Base-by-base conservation (phyloP, 1,140 invertebrate species). In the Halictus rubicundus region DNA sequence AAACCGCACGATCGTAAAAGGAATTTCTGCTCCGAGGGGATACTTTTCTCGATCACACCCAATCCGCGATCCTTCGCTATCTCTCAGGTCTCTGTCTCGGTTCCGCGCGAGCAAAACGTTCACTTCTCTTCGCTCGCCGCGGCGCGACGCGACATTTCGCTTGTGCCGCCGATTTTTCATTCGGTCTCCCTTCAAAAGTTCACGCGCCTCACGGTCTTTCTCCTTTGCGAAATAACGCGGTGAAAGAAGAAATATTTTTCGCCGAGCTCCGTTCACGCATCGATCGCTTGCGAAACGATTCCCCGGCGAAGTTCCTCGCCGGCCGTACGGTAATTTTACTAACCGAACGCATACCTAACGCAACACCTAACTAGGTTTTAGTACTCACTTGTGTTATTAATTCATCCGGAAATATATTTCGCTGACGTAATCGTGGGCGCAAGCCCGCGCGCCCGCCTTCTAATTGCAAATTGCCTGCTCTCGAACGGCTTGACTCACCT, bases 151-250 rank as follows among this genome's bases (percentile, higher is more conserved):
- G 74, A 85, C 82, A 79, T 85, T 85, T 85, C 59, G 83, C 64
- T 27, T 57, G 37, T n/a, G n/a, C n/a, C 21, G 60, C 73, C 27
- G 54, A 73, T 81, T 85, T 85, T 81, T 84, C 52, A 65, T 49
- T 63, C 42, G 32, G 27, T 39, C 68, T 49, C 10, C 46, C 59
- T 21, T 81, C 83, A 84, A 85, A 84, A 85, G 70, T 81, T 85
- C 82, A 85, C 73, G 68, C 57, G 83, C 61, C 59, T 39, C 54
- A 23, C 46, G 60, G 54, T 84, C 78, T 84, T 77, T 84, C 65
- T 65, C 78, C 52, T 84, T 84, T 78, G 23, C 83, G 74, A 84
- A 85, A 84, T 81, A 78, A 84, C 57, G 49, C 52, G 23, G 21
- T 23, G 78, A 46, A 46, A 39, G 69, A 49, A 61, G 68, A 46